A percentile compares a stretch with the other conserved stretches of the same genome.
Evolutionary conservation across 2,888 invertebrate species (phyloP).

Genomic region (Smittia sp.): DNA sequence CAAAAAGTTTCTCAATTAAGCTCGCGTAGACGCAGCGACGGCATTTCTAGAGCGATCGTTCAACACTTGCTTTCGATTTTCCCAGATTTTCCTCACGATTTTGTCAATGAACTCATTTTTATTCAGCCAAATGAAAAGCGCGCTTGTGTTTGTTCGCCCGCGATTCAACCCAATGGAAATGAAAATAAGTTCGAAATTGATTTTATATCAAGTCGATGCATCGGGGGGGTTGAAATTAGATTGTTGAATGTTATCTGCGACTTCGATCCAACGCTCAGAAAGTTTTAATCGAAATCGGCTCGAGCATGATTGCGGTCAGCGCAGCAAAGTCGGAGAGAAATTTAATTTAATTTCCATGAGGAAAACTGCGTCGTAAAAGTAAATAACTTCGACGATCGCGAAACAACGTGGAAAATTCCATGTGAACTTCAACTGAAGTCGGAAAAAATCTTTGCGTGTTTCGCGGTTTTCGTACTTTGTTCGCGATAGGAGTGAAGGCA

Average conservation of each 20-base stretch:
- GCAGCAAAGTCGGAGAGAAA: not conserved
- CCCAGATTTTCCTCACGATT: slow-evolving; percentile 19
- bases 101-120: slow-evolving; percentile 39
- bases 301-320: not conserved
- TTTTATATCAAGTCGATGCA: slow-evolving; percentile 30
- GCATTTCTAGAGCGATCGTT: not conserved
- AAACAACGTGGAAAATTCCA: slow-evolving; percentile 7
- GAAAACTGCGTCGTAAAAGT: not conserved
- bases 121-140: not conserved
- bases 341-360: not conserved
- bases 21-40: not conserved
- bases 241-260: slow-evolving; percentile 33
- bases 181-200: slow-evolving; percentile 31
- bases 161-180: not conserved
- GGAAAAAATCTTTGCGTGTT: slow-evolving; percentile 29
- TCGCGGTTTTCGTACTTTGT: not conserved
- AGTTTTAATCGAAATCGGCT: not conserved
- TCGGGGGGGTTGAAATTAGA: slow-evolving; percentile 1
- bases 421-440: slow-evolving; percentile 31
- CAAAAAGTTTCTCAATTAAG: not conserved
- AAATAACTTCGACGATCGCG: not conserved
- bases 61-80: slow-evolving; percentile 28
- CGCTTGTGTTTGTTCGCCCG: not conserved
- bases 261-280: not conserved
- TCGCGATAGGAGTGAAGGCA: not conserved